These are phyloP conservation scores for Epizoanthus ramosus DNA, from an alignment of 92 coral and sea anemone genomes.

Conservation along the genomic window DNA sequence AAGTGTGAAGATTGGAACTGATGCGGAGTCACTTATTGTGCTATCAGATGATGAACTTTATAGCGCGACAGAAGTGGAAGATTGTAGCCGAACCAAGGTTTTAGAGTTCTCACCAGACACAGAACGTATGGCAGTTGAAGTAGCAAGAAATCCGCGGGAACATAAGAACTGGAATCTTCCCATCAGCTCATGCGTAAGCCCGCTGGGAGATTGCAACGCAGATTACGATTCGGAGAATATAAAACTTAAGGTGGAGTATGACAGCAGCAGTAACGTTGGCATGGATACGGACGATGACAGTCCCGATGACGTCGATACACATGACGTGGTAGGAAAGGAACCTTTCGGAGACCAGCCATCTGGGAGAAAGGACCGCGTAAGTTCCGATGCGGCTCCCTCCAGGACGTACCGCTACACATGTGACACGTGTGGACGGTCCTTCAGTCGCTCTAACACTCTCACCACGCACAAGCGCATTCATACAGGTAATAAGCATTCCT, in stretches of 20 bases:
- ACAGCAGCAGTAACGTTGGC: not conserved
- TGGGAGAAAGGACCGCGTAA: not conserved
- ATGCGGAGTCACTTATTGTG: not conserved
- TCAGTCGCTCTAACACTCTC: slow-evolving; percentile 84
- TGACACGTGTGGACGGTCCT: slow-evolving; percentile 78
- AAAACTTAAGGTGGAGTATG: not conserved
- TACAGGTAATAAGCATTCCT: slow-evolving; percentile 44
- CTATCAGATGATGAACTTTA: not conserved
- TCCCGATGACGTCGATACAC: not conserved
- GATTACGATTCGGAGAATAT: not conserved
- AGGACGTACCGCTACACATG: slow-evolving; percentile 77
- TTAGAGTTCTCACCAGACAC: not conserved
- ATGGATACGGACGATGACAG: not conserved
- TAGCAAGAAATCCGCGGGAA: not conserved
- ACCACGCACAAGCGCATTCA: slow-evolving; percentile 84
- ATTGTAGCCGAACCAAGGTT: not conserved
- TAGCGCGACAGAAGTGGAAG: not conserved
- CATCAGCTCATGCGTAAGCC: not conserved
- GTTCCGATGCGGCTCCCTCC: slow-evolving; percentile 14
- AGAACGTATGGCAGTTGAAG: not conserved
- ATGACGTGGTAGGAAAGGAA: too few relatives aligned
- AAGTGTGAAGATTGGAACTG: not conserved
- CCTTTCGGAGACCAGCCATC: not conserved
- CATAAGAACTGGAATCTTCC: not conserved
- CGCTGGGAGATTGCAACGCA: not conserved